These are phyloP conservation scores for Sisor rabdophorus DNA, from an alignment of 2,113 vertebrate species.

Conservation along the genomic window DNA sequence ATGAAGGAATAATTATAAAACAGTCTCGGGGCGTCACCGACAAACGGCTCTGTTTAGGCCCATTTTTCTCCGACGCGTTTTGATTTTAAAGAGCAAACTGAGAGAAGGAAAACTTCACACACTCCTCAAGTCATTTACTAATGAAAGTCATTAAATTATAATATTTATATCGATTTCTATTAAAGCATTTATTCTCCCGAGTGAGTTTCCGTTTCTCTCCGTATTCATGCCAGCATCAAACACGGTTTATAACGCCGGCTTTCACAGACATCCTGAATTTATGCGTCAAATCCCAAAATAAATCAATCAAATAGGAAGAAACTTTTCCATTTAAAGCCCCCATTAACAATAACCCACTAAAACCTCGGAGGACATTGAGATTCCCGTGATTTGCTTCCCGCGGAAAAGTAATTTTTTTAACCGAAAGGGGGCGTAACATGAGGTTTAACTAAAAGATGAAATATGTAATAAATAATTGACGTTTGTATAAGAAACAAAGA, in stretches of 20 bases:
- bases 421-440: constrained; percentile 7
- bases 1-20: constrained; percentile 19
- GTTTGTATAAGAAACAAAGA: too few species aligned
- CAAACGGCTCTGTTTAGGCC: constrained; percentile 31
- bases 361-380: background rate
- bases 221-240: constrained; percentile 4
- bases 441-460: background rate
- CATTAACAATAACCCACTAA: background rate
- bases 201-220: background rate
- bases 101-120: background rate
- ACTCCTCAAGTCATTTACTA: constrained; percentile 35
- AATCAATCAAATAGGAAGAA: background rate
- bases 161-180: too few species aligned
- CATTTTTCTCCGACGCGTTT: constrained; percentile 2
- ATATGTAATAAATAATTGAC: too few species aligned
- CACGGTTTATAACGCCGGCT: background rate
- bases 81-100: constrained; percentile 27
- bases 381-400: background rate
- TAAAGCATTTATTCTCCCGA: too few species aligned
- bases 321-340: background rate
- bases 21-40: constrained; percentile 5
- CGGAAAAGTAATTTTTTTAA: background rate
- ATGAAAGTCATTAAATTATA: constrained; percentile 40
- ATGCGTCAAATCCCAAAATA: background rate
- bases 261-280: background rate